Conservation (phyloP, 2,113 vertebrate species). For the Ciconia maguari region DNA sequence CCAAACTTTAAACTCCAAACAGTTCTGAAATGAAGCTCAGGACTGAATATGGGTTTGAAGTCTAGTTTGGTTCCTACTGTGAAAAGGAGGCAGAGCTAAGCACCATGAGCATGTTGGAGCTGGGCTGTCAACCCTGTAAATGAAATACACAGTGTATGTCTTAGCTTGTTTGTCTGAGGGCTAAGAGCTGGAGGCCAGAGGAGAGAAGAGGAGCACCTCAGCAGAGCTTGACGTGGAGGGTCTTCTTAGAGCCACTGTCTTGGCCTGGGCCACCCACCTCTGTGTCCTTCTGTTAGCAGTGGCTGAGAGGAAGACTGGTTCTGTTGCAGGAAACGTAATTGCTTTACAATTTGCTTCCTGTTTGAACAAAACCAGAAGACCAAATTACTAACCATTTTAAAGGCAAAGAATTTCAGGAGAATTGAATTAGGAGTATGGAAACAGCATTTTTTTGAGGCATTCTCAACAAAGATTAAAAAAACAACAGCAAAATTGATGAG, state of each 20-base stretch:
- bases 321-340: neutral
- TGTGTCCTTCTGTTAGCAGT: neutral
- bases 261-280: neutral
- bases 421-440: conserved; percentile 35
- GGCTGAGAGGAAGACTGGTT: neutral
- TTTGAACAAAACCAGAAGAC: conserved; percentile 29
- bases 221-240: neutral
- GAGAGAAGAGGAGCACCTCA: neutral
- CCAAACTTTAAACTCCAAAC: neutral
- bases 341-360: conserved; percentile 26
- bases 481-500: neutral
- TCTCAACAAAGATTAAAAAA: neutral
- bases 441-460: neutral
- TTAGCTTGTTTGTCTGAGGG: neutral
- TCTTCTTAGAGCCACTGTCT: neutral
- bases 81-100: neutral
- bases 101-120: neutral
- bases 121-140: neutral
- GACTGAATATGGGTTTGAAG: neutral
- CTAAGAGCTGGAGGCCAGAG: neutral
- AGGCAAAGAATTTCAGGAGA: neutral
- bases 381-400: conserved; percentile 7
- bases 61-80: neutral
- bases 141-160: neutral
- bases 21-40: neutral